Conservation (phyloP, 2,888 invertebrate species). For the Agrotis clavis region DNA sequence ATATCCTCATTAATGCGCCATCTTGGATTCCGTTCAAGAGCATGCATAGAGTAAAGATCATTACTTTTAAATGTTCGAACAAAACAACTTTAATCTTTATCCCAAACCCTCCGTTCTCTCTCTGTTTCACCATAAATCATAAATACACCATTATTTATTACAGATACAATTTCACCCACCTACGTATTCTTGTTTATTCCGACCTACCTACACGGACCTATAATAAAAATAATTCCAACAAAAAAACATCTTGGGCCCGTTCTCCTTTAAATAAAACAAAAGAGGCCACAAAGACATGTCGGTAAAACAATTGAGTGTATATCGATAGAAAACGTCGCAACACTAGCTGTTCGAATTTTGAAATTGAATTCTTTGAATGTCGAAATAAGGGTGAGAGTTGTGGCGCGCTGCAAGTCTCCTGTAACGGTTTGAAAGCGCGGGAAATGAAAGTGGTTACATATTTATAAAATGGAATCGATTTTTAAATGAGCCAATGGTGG, state of each 20-base stretch:
- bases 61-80: slow-evolving; percentile 66
- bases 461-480: slow-evolving; percentile 91
- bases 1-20: slow-evolving; percentile 27
- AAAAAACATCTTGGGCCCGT: slow-evolving; percentile 80
- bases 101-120: slow-evolving; percentile 57
- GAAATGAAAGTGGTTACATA: slow-evolving; percentile 89
- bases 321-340: slow-evolving; percentile 75
- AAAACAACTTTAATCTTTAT: slow-evolving; percentile 70
- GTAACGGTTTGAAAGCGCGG: slow-evolving; percentile 67
- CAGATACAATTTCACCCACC: slow-evolving; percentile 88
- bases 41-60: slow-evolving; percentile 53
- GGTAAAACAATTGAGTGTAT: slow-evolving; percentile 88
- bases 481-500: slow-evolving; percentile 89
- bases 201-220: slow-evolving; percentile 70
- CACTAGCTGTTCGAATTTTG: slow-evolving; percentile 66
- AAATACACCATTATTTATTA: slow-evolving; percentile 89
- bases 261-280: slow-evolving; percentile 90
- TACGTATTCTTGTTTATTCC: slow-evolving; percentile 82
- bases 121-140: slow-evolving; percentile 82
- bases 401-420: slow-evolving; percentile 44
- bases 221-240: slow-evolving; percentile 70
- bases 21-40: slow-evolving; percentile 47
- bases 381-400: slow-evolving; percentile 61
- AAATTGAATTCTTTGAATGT: slow-evolving; percentile 66
- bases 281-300: slow-evolving; percentile 89